Evolutionary conservation across 1,140 invertebrate genomes (phyloP).

Genomic region (Teleogryllus occipitalis): DNA sequence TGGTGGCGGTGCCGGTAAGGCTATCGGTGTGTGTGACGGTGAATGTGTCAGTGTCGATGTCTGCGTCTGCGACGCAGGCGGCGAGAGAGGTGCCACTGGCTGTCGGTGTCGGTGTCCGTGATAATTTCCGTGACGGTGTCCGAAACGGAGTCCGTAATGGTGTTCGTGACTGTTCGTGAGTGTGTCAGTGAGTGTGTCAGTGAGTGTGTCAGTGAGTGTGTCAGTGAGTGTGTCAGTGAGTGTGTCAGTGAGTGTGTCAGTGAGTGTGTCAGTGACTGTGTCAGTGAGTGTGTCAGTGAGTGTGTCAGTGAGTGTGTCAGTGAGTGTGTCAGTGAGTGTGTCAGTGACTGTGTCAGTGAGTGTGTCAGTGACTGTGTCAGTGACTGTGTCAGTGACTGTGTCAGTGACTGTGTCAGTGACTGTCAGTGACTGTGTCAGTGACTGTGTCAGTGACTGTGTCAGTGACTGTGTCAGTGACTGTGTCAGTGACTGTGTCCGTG

Average conservation of each 20-base stretch:
- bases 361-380: neutral
- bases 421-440: no score
- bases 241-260: conserved; percentile 10
- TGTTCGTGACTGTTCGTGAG: conserved; percentile 7
- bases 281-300: neutral
- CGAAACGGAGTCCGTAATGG: neutral
- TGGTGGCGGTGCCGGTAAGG: no score
- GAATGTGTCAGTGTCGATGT: no score
- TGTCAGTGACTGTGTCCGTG: no score
- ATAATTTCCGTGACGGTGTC: no score
- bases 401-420: neutral
- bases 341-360: conserved; percentile 8
- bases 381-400: neutral
- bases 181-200: neutral
- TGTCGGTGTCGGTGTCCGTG: no score
- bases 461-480: no score
- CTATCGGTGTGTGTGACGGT: no score
- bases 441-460: no score
- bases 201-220: neutral
- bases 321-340: conserved; percentile 9
- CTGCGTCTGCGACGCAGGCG: no score
- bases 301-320: neutral
- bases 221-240: neutral
- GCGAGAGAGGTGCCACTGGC: no score
- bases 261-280: neutral